phyloP scores from a whole-genome alignment of 2,888 invertebrate species.

The Ophioninae sp. region DNA sequence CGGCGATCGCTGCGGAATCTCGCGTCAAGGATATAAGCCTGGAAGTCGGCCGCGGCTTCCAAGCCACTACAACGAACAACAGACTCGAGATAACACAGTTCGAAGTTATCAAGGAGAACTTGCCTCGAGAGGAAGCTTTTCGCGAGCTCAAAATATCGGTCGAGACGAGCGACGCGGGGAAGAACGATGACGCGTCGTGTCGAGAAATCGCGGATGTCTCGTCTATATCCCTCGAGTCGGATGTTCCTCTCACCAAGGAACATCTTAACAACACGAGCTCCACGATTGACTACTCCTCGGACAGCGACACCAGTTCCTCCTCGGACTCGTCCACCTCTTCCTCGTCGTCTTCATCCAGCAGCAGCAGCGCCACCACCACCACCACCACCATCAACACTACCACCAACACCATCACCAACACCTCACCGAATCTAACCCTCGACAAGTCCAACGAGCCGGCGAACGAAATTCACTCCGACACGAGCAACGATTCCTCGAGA shows the following conservation, averaged over 20 bases:
- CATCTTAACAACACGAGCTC: conserved; percentile 54
- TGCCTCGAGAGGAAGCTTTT: conserved; percentile 73
- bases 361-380: conserved; percentile 61
- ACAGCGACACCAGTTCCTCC: conserved; percentile 69
- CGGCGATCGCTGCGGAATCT: conserved; percentile 20
- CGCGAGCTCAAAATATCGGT: conserved; percentile 74
- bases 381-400: no score
- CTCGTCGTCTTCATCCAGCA: conserved; percentile 68
- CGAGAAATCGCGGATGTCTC: conserved; percentile 30
- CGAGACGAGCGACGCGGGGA: conserved; percentile 46
- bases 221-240: not conserved
- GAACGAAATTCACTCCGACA: conserved; percentile 63
- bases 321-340: conserved; percentile 67
- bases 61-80: conserved; percentile 50
- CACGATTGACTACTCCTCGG: conserved; percentile 53
- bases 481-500: conserved; percentile 62
- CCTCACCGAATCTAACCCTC: conserved; percentile 59
- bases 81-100: conserved; percentile 76
- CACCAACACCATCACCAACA: conserved; percentile 61
- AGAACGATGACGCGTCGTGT: conserved; percentile 55
- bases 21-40: conserved; percentile 29
- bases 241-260: conserved; percentile 11
- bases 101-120: conserved; percentile 77
- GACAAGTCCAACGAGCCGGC: conserved; percentile 52
- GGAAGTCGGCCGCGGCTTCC: conserved; percentile 41